phyloP scores from a whole-genome alignment of 2,797 vertebrate species.

The Artibeus lituratus region DNA sequence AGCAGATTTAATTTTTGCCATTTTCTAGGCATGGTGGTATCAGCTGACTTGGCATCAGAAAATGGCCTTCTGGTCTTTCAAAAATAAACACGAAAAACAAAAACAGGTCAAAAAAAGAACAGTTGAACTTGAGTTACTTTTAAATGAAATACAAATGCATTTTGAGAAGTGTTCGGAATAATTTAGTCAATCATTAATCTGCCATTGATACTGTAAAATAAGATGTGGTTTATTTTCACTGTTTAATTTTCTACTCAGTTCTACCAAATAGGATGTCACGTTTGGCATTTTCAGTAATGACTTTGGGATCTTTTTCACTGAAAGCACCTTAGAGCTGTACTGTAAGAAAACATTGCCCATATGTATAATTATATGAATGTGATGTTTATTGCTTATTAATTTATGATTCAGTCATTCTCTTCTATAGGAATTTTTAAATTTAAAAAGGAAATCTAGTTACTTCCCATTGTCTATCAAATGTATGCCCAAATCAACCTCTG shows the following conservation, averaged over 20 bases:
- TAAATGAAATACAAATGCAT: conserved; percentile 14
- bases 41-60: conserved; percentile 7
- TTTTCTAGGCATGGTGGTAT: conserved; percentile 34
- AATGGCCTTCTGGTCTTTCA: conserved; percentile 48
- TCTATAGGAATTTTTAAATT: background rate
- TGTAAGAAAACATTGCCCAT: conserved; percentile 35
- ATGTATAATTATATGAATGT: conserved; percentile 29
- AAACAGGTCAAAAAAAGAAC: conserved; percentile 38
- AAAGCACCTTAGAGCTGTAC: conserved; percentile 67
- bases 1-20: background rate
- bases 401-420: conserved; percentile 44
- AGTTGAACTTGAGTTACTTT: background rate
- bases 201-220: conserved; percentile 46
- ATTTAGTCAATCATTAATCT: conserved; percentile 6
- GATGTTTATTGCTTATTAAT: conserved; percentile 46
- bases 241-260: conserved; percentile 63
- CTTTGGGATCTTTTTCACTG: conserved; percentile 39
- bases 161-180: conserved; percentile 20
- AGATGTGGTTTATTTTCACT: conserved; percentile 24
- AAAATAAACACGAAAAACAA: background rate
- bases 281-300: conserved; percentile 29
- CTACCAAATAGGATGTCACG: conserved; percentile 53
- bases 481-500: conserved; percentile 26
- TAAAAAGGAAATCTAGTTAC: conserved; percentile 27
- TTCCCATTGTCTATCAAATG: conserved; percentile 38